Percentiles rank a stretch among this genome's conserved stretches.
Conservation (phyloP, 2,888 invertebrate species). For the Clanis bilineata region DNA sequence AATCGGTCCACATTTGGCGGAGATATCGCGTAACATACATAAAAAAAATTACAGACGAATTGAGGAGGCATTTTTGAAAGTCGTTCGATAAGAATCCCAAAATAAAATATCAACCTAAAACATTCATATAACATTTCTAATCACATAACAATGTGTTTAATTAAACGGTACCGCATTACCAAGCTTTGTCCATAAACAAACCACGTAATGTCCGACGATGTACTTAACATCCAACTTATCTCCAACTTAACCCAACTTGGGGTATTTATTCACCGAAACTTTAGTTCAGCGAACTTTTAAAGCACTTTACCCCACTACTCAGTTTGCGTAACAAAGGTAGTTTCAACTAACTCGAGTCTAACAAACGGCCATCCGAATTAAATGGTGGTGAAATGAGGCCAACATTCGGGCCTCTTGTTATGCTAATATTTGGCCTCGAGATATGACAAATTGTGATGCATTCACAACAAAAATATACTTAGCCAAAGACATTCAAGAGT, state of each 20-base stretch:
- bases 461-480: constrained; percentile 21
- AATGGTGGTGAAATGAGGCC: constrained; percentile 46
- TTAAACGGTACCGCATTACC: constrained; percentile 14
- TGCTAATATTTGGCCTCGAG: constrained; percentile 49
- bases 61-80: too few species aligned
- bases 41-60: too few species aligned
- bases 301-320: constrained; percentile 41
- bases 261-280: constrained; percentile 49
- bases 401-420: constrained; percentile 48
- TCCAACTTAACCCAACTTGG: constrained; percentile 40
- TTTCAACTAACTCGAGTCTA: constrained; percentile 40
- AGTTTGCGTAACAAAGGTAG: constrained; percentile 55
- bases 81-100: too few species aligned
- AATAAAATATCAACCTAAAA: too few species aligned
- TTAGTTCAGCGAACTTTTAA: constrained; percentile 50
- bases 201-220: constrained; percentile 41
- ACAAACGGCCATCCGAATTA: constrained; percentile 51
- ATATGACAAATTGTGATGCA: constrained; percentile 56
- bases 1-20: too few species aligned
- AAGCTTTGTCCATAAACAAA: constrained; percentile 32
- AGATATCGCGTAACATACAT: too few species aligned
- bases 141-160: constrained; percentile 3
- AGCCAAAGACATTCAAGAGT: too few species aligned
- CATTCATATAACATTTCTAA: neutral
- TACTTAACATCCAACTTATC: constrained; percentile 33